A percentile compares a stretch with the other conserved stretches of the same genome.
These are phyloP conservation scores for Marmota flaviventris DNA, from an alignment of 2,113 vertebrate genomes.

Conservation along the genomic window DNA sequence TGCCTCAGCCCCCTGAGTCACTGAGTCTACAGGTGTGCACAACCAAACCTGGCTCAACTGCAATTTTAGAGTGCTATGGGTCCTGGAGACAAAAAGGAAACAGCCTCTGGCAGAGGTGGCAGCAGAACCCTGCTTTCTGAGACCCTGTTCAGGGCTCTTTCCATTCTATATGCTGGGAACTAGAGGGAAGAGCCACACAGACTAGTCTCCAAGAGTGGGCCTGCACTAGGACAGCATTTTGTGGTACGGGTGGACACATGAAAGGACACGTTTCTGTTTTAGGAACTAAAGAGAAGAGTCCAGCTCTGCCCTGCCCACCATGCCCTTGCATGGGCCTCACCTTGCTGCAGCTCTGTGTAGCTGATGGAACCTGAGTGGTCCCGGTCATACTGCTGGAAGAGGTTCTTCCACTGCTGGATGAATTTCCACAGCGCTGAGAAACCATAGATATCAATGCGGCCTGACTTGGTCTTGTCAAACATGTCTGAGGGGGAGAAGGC, in stretches of 20 bases:
- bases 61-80: background rate
- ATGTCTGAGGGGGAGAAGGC: slow-evolving; percentile 89
- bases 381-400: slow-evolving; percentile 96
- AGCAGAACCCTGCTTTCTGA: background rate
- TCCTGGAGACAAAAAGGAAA: background rate
- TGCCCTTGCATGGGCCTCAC: slow-evolving; percentile 81
- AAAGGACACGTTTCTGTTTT: background rate
- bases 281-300: background rate
- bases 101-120: background rate
- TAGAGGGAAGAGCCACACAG: background rate
- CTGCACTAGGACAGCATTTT: background rate
- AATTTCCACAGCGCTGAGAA: slow-evolving; percentile 95
- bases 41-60: no score
- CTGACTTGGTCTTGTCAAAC: slow-evolving; percentile 95
- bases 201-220: background rate
- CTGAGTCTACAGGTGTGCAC: no score
- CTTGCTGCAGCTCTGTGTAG: slow-evolving; percentile 94
- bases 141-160: background rate
- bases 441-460: slow-evolving; percentile 93
- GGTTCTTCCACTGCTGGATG: slow-evolving; percentile 94
- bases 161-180: background rate
- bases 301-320: accelerated
- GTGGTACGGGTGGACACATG: background rate
- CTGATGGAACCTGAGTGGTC: slow-evolving; percentile 95
- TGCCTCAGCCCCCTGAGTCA: no score